phyloP scores from a whole-genome alignment of 2,113 vertebrate genomes.

The Phyllopteryx taeniolatus region DNA sequence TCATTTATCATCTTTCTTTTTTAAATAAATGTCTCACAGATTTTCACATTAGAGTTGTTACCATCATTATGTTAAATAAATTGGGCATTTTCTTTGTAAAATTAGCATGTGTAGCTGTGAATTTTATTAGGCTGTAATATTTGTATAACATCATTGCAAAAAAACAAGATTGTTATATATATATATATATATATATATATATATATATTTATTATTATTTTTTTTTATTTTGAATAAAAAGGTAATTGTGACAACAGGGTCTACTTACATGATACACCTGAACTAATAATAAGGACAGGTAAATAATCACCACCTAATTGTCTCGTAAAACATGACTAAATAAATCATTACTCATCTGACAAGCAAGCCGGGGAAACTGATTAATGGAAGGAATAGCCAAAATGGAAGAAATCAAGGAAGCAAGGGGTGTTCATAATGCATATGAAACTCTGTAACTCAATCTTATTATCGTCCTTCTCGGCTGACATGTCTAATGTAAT shows the following conservation, averaged over 20 bases:
- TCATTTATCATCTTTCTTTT: no score
- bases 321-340: constrained; percentile 1
- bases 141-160: no score
- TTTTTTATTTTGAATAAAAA: neutral
- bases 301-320: constrained; percentile 1
- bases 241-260: no score
- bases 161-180: no score
- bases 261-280: neutral
- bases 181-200: no score
- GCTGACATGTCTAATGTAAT: constrained; percentile 67
- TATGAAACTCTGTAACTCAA: constrained; percentile 61
- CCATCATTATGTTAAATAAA: no score
- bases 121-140: neutral
- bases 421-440: constrained; percentile 52
- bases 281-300: neutral
- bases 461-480: constrained; percentile 57
- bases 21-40: no score
- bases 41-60: no score
- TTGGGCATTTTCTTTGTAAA: no score
- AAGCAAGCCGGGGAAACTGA: constrained; percentile 15
- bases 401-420: constrained; percentile 40
- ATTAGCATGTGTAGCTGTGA: neutral
- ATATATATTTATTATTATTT: no score
- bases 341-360: constrained; percentile 14
- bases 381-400: constrained; percentile 30